These are phyloP conservation scores for Pipistrellus nathusii DNA, from an alignment of 2,797 vertebrate genomes.

Conservation along the genomic window DNA sequence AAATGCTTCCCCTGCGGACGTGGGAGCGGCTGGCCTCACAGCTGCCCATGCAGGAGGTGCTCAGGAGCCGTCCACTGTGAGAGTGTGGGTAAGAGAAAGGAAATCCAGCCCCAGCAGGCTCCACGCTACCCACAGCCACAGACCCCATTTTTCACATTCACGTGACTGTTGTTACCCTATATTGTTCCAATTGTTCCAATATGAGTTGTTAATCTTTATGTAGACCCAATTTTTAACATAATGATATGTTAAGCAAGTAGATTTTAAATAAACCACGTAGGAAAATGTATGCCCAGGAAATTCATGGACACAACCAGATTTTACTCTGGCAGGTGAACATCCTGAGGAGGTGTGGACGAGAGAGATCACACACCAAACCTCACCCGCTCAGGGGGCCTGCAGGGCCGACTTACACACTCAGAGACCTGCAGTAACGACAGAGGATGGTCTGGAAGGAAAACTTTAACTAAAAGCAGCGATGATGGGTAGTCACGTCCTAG, in stretches of 20 bases:
- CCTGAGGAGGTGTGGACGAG: neutral
- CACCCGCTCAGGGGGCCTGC: neutral
- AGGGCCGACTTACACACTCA: neutral
- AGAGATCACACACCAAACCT: neutral
- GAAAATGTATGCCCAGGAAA: neutral
- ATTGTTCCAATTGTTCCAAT: neutral
- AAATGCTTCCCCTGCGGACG: neutral
- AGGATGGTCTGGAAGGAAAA: neutral
- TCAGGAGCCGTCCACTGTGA: neutral
- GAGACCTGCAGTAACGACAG: neutral
- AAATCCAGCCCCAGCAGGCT: neutral
- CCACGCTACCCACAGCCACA: neutral
- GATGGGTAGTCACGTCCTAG: neutral
- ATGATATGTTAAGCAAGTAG: neutral
- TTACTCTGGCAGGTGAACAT: neutral
- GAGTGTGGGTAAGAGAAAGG: neutral
- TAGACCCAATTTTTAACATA: neutral
- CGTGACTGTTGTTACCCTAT: no score
- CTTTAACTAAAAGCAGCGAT: neutral
- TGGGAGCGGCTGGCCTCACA: neutral
- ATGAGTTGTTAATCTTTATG: neutral
- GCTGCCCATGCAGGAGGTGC: neutral
- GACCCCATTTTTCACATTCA: neutral
- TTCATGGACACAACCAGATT: neutral
- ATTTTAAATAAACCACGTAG: constrained; percentile 22